These are phyloP conservation scores for Lepeophtheirus nordmannii DNA, from an alignment of 2,888 invertebrate species.

Conservation along the genomic window DNA sequence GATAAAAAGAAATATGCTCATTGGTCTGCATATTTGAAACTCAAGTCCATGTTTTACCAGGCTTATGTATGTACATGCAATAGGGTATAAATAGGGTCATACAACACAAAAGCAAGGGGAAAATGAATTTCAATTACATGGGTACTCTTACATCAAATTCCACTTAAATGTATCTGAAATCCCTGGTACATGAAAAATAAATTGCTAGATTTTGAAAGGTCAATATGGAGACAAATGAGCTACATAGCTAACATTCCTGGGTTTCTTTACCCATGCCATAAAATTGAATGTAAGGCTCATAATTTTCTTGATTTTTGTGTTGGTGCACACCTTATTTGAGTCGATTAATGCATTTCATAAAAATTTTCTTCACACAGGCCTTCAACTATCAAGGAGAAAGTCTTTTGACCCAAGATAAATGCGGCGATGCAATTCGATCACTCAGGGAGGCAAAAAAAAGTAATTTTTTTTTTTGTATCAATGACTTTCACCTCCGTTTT, in stretches of 20 bases:
- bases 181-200: too few relatives aligned
- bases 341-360: too few relatives aligned
- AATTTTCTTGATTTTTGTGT: too few relatives aligned
- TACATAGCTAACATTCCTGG: too few relatives aligned
- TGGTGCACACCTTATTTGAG: too few relatives aligned
- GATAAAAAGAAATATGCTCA: slow-evolving; percentile 40
- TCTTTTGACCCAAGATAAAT: slow-evolving; percentile 45
- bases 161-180: too few relatives aligned
- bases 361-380: not conserved
- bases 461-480: slow-evolving; percentile 29
- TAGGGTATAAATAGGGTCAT: not conserved
- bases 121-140: too few relatives aligned
- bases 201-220: too few relatives aligned
- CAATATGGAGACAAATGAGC: too few relatives aligned
- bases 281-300: too few relatives aligned
- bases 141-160: too few relatives aligned
- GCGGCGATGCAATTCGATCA: slow-evolving; percentile 46
- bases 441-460: slow-evolving; percentile 42
- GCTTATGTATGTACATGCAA: slow-evolving; percentile 40
- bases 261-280: too few relatives aligned
- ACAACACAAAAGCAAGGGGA: not conserved
- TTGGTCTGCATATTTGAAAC: slow-evolving; percentile 45
- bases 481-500: not conserved
- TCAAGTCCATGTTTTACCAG: slow-evolving; percentile 45
- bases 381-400: slow-evolving; percentile 39